Conservation (phyloP, 2,888 invertebrate species). For the Syrista parreyssii region DNA sequence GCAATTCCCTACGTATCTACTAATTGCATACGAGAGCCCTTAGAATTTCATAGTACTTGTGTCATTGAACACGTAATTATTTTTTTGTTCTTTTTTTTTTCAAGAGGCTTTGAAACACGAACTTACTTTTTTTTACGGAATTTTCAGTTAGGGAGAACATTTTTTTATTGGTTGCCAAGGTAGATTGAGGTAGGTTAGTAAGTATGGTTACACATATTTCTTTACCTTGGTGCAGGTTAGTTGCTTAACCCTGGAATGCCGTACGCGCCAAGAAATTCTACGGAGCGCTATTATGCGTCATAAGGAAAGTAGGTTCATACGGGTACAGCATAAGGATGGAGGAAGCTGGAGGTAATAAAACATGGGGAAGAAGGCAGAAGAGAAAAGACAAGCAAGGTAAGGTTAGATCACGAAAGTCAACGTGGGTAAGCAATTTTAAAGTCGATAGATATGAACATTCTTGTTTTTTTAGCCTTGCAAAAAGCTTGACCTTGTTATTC, state of each 20-base stretch:
- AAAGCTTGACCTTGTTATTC: background rate
- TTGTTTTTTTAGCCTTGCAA: background rate
- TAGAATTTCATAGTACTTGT: background rate
- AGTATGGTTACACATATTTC: background rate
- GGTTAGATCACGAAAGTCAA: background rate
- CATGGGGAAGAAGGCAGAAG: background rate
- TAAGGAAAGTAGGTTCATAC: background rate
- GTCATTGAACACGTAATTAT: background rate
- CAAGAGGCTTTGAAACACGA: background rate
- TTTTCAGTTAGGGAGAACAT: background rate
- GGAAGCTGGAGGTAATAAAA: background rate
- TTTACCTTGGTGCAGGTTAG: background rate
- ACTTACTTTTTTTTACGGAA: background rate
- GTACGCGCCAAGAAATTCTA: background rate
- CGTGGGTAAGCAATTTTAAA: background rate
- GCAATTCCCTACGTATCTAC: background rate
- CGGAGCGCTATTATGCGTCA: background rate
- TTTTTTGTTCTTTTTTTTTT: background rate
- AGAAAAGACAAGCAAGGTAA: background rate
- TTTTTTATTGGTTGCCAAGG: background rate
- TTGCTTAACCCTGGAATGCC: background rate
- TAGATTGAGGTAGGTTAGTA: background rate
- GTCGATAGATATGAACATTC: background rate
- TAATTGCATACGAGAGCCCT: background rate
- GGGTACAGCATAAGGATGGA: background rate